These are phyloP conservation scores for Leptopilina clavipes DNA, from an alignment of 1,140 invertebrate genomes.

Conservation along the genomic window DNA sequence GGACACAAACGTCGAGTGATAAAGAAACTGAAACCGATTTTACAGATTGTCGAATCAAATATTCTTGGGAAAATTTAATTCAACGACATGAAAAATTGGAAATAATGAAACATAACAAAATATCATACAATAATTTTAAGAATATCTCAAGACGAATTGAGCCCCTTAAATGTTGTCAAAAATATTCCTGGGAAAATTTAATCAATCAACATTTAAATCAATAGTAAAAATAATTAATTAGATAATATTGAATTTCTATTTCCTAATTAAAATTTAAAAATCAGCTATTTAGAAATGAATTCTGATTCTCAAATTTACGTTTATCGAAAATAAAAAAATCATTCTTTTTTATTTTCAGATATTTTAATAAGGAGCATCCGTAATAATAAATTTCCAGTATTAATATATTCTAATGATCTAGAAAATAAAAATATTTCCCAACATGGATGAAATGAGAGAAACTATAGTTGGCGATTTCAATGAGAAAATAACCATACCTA, in stretches of 20 bases:
- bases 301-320: not conserved
- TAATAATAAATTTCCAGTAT: not conserved
- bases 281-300: not conserved
- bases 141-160: not conserved
- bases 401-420: not conserved
- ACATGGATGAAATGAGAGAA: not conserved
- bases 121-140: not conserved
- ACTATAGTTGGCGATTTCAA: not conserved
- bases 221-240: not conserved
- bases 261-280: not conserved
- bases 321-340: too few species aligned
- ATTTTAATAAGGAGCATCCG: not conserved
- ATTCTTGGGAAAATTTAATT: conserved; percentile 52
- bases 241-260: not conserved
- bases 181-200: conserved; percentile 36
- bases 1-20: conserved; percentile 53
- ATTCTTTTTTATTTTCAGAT: not conserved
- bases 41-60: conserved; percentile 44
- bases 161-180: conserved; percentile 28
- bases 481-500: conserved; percentile 23
- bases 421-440: not conserved
- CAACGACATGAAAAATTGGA: not conserved
- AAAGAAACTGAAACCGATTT: conserved; percentile 48
- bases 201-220: not conserved
- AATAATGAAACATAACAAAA: too few species aligned